Evolutionary conservation across 2,888 invertebrate genomes (phyloP).

Genomic region (Drosophila falleni): DNA sequence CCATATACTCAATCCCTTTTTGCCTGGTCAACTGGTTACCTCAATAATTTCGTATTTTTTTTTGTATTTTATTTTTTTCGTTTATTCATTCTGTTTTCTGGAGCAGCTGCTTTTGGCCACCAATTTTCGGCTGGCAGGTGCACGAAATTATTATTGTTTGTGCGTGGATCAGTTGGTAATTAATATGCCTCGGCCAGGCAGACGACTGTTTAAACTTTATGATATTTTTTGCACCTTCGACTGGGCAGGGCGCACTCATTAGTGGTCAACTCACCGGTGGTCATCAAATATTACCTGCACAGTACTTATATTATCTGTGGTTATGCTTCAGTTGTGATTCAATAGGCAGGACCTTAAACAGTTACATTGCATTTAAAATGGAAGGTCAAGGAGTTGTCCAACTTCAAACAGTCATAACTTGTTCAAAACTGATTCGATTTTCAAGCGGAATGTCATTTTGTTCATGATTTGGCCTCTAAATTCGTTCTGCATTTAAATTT

Average conservation of each 20-base stretch:
- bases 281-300: no score
- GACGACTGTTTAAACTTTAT: slow-evolving; percentile 47
- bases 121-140: slow-evolving; percentile 69
- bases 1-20: slow-evolving; percentile 19
- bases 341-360: slow-evolving; percentile 30
- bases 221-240: slow-evolving; percentile 70
- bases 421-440: no score
- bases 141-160: slow-evolving; percentile 57
- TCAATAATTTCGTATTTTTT: slow-evolving; percentile 11
- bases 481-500: no score
- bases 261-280: slow-evolving; percentile 17
- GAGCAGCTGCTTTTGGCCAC: slow-evolving; percentile 54
- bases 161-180: slow-evolving; percentile 50
- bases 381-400: no score
- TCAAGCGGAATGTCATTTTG: no score
- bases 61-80: slow-evolving; percentile 7
- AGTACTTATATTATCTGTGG: no score
- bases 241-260: slow-evolving; percentile 46
- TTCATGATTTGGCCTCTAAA: no score
- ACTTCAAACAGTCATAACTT: no score
- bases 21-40: slow-evolving; percentile 26
- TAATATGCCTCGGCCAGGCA: slow-evolving; percentile 59
- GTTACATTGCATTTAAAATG: background rate
- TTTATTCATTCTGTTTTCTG: slow-evolving; percentile 20
- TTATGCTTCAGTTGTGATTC: slow-evolving; percentile 44